Evolutionary conservation across 1,140 invertebrate genomes (phyloP), one percentile per base, ranked within the genome.

Genomic region (Lutraria rhynchaena): DNA sequence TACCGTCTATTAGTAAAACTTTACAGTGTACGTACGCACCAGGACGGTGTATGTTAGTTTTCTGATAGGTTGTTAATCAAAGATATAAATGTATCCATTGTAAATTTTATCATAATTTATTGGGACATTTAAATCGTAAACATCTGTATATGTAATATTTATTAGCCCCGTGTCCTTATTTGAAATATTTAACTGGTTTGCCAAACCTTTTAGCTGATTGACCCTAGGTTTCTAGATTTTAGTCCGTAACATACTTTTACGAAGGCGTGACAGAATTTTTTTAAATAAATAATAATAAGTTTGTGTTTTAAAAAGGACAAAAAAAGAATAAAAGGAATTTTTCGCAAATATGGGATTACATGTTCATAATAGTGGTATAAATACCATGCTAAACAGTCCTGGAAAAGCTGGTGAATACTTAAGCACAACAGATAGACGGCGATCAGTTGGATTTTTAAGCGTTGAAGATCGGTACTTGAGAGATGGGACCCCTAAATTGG

Each of bases 121-220:
- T 29, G 33, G 41, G 1, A 37, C 17, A 67, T 49, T 67, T 67
- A 67, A 67, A 67, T 67, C 41, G 63, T 67, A 67, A 67, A 67
- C 15, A 41, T 7, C 33, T 46, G 13, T 31, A 67, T 41, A 67
- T 46, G 41, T 67, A 46, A 27, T 33, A 46, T 49, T 46, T 44
- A 65, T 13, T 13, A 19, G 1, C 37, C 11, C 4, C n/a, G 11
- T 60, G 57, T 60, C 57, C 57, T 60, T 33, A 35, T 13, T 60
- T 1, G 33, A 13, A 35, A n/a, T n/a, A 15, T 33, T 17, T 15
- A 60, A 60, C 57, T 27, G 7, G 55, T 5, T 3, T 53, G 19
- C 19, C 4, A n/a, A 3, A 7, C 19, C 17, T 19, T 53, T 53
- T 17, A n/a, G 51, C 24, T 4, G 4, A n/a, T 24, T 53, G 17